Conservation (phyloP, 2,113 vertebrate genomes). For the Macrotis lagotis region DNA sequence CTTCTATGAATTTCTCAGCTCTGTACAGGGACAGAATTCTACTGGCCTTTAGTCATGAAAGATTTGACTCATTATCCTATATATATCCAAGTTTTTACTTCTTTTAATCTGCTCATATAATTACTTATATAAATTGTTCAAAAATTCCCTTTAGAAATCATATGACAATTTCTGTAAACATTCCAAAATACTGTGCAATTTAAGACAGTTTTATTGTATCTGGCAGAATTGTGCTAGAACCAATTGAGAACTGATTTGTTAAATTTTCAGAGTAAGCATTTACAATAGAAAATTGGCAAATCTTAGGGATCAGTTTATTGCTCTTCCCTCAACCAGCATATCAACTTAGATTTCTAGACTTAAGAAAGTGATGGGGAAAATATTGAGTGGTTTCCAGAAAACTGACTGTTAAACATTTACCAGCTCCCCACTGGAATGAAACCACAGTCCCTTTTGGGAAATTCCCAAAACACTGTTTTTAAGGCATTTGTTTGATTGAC, state of each 20-base stretch:
- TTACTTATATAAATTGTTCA: too few relatives aligned
- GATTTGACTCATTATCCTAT: not conserved
- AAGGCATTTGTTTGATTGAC: not conserved
- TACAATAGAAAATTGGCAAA: not conserved
- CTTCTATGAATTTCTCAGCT: not conserved
- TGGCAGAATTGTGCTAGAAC: not conserved
- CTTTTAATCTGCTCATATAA: not conserved
- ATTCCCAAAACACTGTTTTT: not conserved
- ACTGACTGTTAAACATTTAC: not conserved
- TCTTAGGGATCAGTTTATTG: not conserved
- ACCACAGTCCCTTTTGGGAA: not conserved
- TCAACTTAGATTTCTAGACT: not conserved
- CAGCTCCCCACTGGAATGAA: not conserved
- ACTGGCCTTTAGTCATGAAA: not conserved
- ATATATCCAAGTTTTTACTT: not conserved
- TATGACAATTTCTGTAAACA: not conserved
- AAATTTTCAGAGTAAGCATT: not conserved
- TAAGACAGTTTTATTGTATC: not conserved
- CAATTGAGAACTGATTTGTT: not conserved
- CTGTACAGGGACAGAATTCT: not conserved
- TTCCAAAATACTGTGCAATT: not conserved
- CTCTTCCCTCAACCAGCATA: too few relatives aligned
- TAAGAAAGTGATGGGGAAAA: not conserved
- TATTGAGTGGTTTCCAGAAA: not conserved
- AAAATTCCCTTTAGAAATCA: too few relatives aligned